Conservation (phyloP, 1,140 invertebrate species). For the Hylyphantes graminicola region DNA sequence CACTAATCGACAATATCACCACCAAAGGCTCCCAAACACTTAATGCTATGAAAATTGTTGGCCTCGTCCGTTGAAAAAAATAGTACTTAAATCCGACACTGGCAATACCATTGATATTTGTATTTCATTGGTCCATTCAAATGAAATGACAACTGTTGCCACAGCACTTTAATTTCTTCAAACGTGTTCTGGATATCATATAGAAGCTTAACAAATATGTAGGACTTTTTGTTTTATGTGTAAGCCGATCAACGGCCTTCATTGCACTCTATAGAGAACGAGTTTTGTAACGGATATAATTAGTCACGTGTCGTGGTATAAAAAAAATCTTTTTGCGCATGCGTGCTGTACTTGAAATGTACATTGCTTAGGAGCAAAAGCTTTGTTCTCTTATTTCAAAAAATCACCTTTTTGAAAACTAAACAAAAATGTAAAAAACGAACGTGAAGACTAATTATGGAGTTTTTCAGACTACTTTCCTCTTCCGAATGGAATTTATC, state of each 20-base stretch:
- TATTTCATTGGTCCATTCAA: slow-evolving; percentile 1
- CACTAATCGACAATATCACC: too few relatives aligned
- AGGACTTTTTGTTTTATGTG: slow-evolving; percentile 5
- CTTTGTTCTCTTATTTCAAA: slow-evolving; percentile 54
- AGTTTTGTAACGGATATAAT: slow-evolving; percentile 25
- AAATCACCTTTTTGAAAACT: slow-evolving; percentile 32
- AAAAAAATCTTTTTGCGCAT: slow-evolving; percentile 9
- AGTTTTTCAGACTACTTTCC: slow-evolving; percentile 16
- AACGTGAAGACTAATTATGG: slow-evolving; percentile 54
- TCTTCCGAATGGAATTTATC: slow-evolving; percentile 11
- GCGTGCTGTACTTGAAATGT: neutral
- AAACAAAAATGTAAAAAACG: slow-evolving; percentile 31
- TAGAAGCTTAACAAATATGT: neutral
- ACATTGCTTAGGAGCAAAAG: slow-evolving; percentile 34
- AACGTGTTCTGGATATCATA: neutral
- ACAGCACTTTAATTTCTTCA: slow-evolving; percentile 27
- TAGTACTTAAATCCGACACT: slow-evolving; percentile 16
- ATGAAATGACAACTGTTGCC: slow-evolving; percentile 35
- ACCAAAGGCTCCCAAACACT: neutral
- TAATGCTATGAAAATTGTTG: too few relatives aligned
- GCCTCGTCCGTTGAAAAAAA: too few relatives aligned
- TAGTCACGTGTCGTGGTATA: slow-evolving; percentile 52
- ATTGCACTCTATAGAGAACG: slow-evolving; percentile 15
- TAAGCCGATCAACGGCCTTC: neutral
- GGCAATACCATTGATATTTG: slow-evolving; percentile 13